A percentile compares a stretch with the other conserved stretches of the same genome.
These are phyloP conservation scores for Leptinotarsa undecemlineata DNA, from an alignment of 1,140 invertebrate species.

Conservation along the genomic window DNA sequence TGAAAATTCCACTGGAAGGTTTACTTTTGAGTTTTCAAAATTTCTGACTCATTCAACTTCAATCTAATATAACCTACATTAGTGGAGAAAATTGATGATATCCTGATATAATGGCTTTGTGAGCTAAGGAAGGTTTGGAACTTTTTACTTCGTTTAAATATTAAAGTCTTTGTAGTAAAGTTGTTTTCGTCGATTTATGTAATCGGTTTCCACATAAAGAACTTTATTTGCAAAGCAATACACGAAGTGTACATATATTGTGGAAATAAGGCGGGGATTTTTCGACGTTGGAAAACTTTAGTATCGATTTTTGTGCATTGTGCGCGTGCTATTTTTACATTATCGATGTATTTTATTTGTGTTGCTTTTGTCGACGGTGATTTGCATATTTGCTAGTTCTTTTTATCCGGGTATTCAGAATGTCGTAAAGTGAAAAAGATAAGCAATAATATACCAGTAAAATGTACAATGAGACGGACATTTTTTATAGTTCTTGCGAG, in stretches of 20 bases:
- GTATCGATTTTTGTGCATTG: constrained; percentile 1
- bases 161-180: not conserved
- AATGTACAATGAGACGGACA: too few species aligned
- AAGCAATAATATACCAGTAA: not conserved
- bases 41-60: too few species aligned
- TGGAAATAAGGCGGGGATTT: not conserved
- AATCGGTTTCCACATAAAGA: not conserved
- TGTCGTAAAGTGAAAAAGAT: not conserved
- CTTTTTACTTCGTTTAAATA: not conserved
- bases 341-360: not conserved
- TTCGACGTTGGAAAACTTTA: not conserved
- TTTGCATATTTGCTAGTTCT: not conserved
- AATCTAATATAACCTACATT: too few species aligned
- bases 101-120: too few species aligned
- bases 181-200: not conserved
- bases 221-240: not conserved
- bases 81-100: too few species aligned
- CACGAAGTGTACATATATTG: not conserved
- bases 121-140: too few species aligned
- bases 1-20: too few species aligned
- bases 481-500: too few species aligned
- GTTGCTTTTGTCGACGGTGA: not conserved
- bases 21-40: too few species aligned
- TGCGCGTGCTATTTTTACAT: not conserved
- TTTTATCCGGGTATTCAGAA: not conserved